Percentiles rank a stretch among this genome's conserved stretches.
These are phyloP conservation scores for Buathra laborator DNA, from an alignment of 2,888 invertebrate species.

Conservation along the genomic window DNA sequence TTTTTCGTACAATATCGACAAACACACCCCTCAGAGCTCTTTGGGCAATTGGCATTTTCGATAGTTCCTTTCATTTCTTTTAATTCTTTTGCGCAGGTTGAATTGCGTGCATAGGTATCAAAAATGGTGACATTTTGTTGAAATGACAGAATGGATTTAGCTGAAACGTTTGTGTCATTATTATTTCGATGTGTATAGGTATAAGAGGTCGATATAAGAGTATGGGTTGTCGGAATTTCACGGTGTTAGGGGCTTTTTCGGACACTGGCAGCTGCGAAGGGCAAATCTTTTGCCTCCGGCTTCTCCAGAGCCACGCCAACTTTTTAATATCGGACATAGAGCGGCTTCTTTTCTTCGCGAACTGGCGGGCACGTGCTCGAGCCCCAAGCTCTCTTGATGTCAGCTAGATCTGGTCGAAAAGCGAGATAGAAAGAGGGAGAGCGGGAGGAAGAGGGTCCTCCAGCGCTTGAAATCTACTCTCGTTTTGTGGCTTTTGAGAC, in stretches of 20 bases:
- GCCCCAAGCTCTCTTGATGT: constrained; percentile 26
- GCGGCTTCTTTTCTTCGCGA: constrained; percentile 41
- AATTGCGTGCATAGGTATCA: neutral
- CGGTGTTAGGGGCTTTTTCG: constrained; percentile 5
- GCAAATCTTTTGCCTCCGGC: constrained; percentile 33
- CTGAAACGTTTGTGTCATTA: neutral
- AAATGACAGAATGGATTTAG: neutral
- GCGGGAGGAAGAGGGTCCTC: neutral
- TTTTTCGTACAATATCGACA: neutral
- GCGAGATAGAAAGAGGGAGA: neutral
- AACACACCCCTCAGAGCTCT: neutral
- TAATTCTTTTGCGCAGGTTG: neutral
- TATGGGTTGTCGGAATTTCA: neutral
- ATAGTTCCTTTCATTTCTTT: neutral
- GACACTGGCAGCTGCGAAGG: constrained; percentile 9
- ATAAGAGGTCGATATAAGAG: neutral
- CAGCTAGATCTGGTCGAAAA: neutral
- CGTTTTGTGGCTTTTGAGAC: constrained; percentile 24
- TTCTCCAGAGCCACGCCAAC: constrained; percentile 30
- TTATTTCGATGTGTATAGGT: neutral
- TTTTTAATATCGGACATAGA: constrained; percentile 50
- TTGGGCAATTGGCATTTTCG: neutral
- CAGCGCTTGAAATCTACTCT: constrained; percentile 7
- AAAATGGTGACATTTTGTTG: neutral
- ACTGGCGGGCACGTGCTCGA: constrained; percentile 20